Evolutionary conservation across 2,888 invertebrate species (phyloP), one percentile per base, ranked within the genome.

Genomic region (Watsonalla cultraria): DNA sequence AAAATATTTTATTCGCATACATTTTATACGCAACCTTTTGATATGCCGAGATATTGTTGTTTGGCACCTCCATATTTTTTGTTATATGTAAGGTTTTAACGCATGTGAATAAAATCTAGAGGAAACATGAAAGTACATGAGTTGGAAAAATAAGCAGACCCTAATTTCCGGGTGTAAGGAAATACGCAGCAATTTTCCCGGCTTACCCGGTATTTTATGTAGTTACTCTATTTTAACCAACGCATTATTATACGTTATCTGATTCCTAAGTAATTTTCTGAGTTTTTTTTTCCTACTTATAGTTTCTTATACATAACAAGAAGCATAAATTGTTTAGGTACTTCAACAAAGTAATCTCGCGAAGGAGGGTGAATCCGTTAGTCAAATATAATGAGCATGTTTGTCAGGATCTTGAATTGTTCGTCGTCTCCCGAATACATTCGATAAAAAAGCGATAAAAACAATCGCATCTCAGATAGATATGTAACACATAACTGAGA

Each of bases 321-420:
- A 24, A 24, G 24, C 4, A 4, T 4, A 24, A 1, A 24, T 24
- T 24, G 24, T 24, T 24, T 24, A n/a, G n/a, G n/a, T n/a, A 24
- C 24, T 24, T 24, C 76, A 70, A 82, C 80, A 80, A 73, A 74
- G 80, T 82, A 64, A 77, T 79, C 78, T 75, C 72, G 61, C 61
- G 62, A 69, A 72, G 62, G 68, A 56, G 59, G 64, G 68, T 57
- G 61, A 60, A 65, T 65, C 68, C 60, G 65, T 54, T 62, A 61
- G 61, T 57, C 64, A 65, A 70, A 69, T 65, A 69, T 82, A 78
- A 82, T 79, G 59, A 76, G 55, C 72, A 62, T 82, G 83, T 82
- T 84, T 84, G 81, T 81, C 65, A 64, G 66, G 54, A 67, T 67
- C 68, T 64, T 70, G 68, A 66, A 76, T 77, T 75, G 72, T 74